Evolutionary conservation across 2,888 invertebrate species (phyloP).

Genomic region (Linyphia triangularis): DNA sequence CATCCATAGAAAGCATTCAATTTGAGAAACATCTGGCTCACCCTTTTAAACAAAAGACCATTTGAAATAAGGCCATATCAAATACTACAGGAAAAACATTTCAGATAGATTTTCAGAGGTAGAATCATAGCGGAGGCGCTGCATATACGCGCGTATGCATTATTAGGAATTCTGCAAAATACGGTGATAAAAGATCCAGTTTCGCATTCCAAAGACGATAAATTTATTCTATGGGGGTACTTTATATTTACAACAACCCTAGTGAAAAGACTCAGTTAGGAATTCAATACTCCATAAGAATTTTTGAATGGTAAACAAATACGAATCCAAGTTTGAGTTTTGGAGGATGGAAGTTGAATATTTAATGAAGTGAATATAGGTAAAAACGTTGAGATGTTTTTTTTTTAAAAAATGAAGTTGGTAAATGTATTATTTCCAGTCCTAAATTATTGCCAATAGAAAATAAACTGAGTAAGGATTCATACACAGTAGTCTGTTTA

Average conservation of each 20-base stretch:
- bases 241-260: background rate
- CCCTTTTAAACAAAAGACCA: background rate
- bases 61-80: background rate
- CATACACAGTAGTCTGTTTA: too few relatives aligned
- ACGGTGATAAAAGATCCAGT: background rate
- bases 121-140: background rate
- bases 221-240: background rate
- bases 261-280: background rate
- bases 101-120: background rate
- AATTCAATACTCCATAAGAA: background rate
- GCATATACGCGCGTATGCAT: background rate
- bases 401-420: background rate
- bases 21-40: too few relatives aligned
- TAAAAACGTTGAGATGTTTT: background rate
- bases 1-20: too few relatives aligned
- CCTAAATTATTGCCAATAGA: background rate
- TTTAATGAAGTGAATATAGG: background rate
- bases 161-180: background rate
- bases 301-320: background rate
- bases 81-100: background rate
- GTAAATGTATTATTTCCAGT: background rate
- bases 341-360: background rate
- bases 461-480: too few relatives aligned
- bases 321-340: background rate
- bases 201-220: conserved; percentile 3